Evolutionary conservation across 1,140 invertebrate species (phyloP).

Genomic region (Drosophila miranda): DNA sequence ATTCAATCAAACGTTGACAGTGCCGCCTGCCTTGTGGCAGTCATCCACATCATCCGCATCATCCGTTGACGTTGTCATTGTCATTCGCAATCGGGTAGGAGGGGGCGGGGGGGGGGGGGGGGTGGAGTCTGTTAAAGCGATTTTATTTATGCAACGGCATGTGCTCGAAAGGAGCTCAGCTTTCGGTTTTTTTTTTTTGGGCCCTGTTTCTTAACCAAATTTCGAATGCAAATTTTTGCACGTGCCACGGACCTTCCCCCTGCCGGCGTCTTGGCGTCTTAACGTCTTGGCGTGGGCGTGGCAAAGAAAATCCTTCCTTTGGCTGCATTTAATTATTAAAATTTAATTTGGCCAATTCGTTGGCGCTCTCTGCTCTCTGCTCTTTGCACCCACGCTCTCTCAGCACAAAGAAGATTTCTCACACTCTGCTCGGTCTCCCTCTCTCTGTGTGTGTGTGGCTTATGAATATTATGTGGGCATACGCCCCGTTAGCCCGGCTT

Average conservation of each 20-base stretch:
- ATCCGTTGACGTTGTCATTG: constrained; percentile 21
- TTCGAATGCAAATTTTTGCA: constrained; percentile 76
- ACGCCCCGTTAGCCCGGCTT: constrained; percentile 10
- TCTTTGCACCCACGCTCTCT: not conserved
- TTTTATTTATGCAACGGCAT: constrained; percentile 79
- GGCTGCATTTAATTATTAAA: constrained; percentile 78
- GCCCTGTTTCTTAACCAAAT: constrained; percentile 73
- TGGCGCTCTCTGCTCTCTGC: not conserved
- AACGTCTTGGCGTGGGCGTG: constrained; percentile 24
- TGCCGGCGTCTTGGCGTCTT: constrained; percentile 14
- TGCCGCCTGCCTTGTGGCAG: constrained; percentile 29
- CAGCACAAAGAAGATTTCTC: too few species aligned
- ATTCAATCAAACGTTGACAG: constrained; percentile 73
- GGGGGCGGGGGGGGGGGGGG: too few species aligned
- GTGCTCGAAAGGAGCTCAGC: constrained; percentile 54
- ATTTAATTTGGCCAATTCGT: constrained; percentile 78
- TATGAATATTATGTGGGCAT: constrained; percentile 3
- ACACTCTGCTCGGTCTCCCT: too few species aligned
- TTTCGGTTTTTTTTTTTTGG: not conserved
- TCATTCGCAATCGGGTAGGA: constrained; percentile 9
- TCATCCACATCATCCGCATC: constrained; percentile 31
- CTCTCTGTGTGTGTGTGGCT: too few species aligned
- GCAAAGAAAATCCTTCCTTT: constrained; percentile 18
- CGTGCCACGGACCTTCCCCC: constrained; percentile 34
- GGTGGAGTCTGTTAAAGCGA: constrained; percentile 39